Evolutionary conservation across 2,113 vertebrate genomes (phyloP), one percentile per base, ranked within the genome.

Genomic region (Oxyruncus cristatus): DNA sequence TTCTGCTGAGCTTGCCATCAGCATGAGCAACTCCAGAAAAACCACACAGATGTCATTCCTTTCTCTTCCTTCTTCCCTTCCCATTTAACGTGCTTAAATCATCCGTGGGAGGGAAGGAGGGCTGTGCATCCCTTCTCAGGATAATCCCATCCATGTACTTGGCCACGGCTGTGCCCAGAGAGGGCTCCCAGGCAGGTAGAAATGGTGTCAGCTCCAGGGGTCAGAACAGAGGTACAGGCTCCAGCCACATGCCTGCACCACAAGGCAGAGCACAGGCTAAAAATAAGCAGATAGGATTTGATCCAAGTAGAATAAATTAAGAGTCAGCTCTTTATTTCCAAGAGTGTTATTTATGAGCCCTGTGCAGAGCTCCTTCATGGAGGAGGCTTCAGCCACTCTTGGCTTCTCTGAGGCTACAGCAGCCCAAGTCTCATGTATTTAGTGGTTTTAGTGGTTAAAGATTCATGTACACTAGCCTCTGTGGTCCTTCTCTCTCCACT

Each of bases 221-320:
- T 39, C 70, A 84, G 91, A 12, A 53, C 28, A 46, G 66, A 88
- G 85, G 21, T 35, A 59, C 58, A 39, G 73, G 15, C 81, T 94
- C 42, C 78, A 66, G 87, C 63, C 52, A 35, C 50, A 5, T 11
- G 59, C 55, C 73, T 61, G 68, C 59, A 50, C 39, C 68, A 80
- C 1, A 11, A 74, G 88, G 58, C 68, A 81, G 8, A 67, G 90
- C 50, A 61, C 30, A 65, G 85, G 52, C 92, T 88, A 80, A 95
- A 95, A 92, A 93, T 89, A 89, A 89, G 71, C 53, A n/a, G 61
- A 61, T 14, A 81, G 72, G 74, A 85, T 89, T 72, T 94, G 92
- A 90, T 91, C 77, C 78, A 79, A 77, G 62, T 4, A 3, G 85
- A 89, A 82, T 75, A 74, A 89, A 66, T 30, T 44, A 63, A 46